These are phyloP conservation scores for Sitodiplosis mosellana DNA, from an alignment of 1,140 invertebrate species.

Conservation along the genomic window DNA sequence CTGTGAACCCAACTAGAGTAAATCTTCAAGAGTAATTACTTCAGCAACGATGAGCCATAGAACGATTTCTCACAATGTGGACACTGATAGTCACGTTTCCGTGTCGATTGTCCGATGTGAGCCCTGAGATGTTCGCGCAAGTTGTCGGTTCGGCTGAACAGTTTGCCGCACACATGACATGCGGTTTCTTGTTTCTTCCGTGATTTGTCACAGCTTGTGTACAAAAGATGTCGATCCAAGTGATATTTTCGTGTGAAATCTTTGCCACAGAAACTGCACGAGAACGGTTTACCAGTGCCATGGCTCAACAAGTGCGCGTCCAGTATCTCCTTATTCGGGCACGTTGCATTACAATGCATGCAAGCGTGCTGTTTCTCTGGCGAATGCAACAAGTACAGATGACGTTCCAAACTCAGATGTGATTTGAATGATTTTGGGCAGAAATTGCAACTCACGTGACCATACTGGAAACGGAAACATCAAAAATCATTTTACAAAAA, in stretches of 20 bases:
- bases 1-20: not conserved
- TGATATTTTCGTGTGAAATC: slow-evolving; percentile 60
- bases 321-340: slow-evolving; percentile 16
- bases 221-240: slow-evolving; percentile 50
- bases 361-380: slow-evolving; percentile 17
- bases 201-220: slow-evolving; percentile 48
- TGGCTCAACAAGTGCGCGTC: slow-evolving; percentile 21
- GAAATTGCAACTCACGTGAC: slow-evolving; percentile 23
- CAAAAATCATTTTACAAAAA: no score
- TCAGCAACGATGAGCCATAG: slow-evolving; percentile 40
- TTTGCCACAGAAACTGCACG: slow-evolving; percentile 32
- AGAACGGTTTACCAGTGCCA: slow-evolving; percentile 19
- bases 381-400: slow-evolving; percentile 22
- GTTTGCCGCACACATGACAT: slow-evolving; percentile 48
- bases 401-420: slow-evolving; percentile 21
- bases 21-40: slow-evolving; percentile 16
- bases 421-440: slow-evolving; percentile 25
- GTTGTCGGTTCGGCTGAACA: slow-evolving; percentile 59
- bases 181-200: slow-evolving; percentile 9
- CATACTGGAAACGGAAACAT: slow-evolving; percentile 11
- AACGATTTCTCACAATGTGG: slow-evolving; percentile 50
- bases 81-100: slow-evolving; percentile 44
- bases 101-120: slow-evolving; percentile 44
- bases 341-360: slow-evolving; percentile 21
- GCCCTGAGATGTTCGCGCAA: slow-evolving; percentile 51